Evolutionary conservation across 2,797 vertebrate genomes (phyloP).

Genomic region (Lutjanus argentimaculatus): DNA sequence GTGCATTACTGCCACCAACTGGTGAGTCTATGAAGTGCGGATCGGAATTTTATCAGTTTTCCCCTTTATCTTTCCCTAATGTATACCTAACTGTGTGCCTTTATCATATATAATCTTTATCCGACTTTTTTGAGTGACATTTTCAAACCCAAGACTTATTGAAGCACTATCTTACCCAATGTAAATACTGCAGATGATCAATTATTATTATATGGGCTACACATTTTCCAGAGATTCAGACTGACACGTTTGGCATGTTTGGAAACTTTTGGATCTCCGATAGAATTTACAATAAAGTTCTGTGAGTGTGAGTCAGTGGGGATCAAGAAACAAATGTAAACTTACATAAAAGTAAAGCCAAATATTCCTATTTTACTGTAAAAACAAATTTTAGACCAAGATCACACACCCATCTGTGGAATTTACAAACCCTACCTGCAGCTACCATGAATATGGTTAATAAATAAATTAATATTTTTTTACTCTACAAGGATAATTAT

Average conservation of each 20-base stretch:
- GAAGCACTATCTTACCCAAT: neutral
- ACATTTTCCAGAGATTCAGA: too few relatives aligned
- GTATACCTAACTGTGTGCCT: neutral
- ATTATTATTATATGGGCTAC: too few relatives aligned
- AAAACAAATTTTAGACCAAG: neutral
- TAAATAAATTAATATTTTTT: too few relatives aligned
- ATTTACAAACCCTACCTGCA: neutral
- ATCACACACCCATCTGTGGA: neutral
- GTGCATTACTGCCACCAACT: constrained; percentile 25
- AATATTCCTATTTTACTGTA: too few relatives aligned
- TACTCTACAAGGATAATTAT: too few relatives aligned
- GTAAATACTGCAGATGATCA: neutral
- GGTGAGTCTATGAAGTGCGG: neutral
- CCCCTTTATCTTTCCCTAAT: too few relatives aligned
- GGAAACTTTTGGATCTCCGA: neutral
- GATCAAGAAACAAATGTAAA: neutral
- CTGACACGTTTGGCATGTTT: too few relatives aligned
- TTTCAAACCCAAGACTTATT: neutral
- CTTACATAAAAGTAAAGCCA: too few relatives aligned
- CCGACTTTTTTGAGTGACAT: too few relatives aligned
- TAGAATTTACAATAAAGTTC: neutral
- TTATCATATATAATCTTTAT: too few relatives aligned
- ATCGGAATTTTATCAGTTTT: neutral
- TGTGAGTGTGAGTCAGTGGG: neutral
- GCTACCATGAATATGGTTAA: neutral